Percentiles rank a stretch among this genome's conserved stretches.
Conservation (phyloP, 2,888 invertebrate genomes). For the Napeogenes sylphis region DNA sequence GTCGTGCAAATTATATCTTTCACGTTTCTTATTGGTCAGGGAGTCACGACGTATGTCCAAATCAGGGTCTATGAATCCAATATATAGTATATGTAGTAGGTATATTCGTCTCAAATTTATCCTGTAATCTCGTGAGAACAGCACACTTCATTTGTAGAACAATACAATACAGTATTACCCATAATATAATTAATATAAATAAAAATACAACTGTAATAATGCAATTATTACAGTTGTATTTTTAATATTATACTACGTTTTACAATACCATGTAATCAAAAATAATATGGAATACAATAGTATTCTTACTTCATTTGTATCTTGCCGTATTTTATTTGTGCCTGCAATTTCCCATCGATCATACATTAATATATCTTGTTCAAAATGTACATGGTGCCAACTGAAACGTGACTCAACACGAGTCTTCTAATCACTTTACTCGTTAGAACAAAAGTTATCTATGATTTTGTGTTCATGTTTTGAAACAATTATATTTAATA, state of each 20-base stretch:
- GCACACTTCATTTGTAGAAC: background rate
- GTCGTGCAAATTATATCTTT: constrained; percentile 2
- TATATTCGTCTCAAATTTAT: background rate
- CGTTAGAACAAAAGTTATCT: background rate
- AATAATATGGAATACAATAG: too few relatives aligned
- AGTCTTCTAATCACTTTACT: constrained; percentile 30
- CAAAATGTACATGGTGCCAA: background rate
- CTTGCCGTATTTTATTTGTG: background rate
- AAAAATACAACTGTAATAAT: too few relatives aligned
- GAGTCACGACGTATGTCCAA: constrained; percentile 18
- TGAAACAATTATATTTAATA: background rate
- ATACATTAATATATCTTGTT: background rate
- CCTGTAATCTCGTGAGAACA: background rate
- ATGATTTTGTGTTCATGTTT: too few relatives aligned
- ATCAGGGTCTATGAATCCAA: constrained; percentile 12
- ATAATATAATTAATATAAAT: too few relatives aligned
- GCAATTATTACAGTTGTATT: too few relatives aligned
- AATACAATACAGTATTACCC: too few relatives aligned
- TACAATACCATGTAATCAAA: too few relatives aligned
- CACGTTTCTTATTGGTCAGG: constrained; percentile 11
- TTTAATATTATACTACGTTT: too few relatives aligned
- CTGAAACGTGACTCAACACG: constrained; percentile 56
- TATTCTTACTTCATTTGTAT: too few relatives aligned
- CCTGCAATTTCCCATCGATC: background rate
- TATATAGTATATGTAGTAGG: background rate